These are phyloP conservation scores for Alethe diademata DNA, from an alignment of 2,113 vertebrate species.

Conservation along the genomic window DNA sequence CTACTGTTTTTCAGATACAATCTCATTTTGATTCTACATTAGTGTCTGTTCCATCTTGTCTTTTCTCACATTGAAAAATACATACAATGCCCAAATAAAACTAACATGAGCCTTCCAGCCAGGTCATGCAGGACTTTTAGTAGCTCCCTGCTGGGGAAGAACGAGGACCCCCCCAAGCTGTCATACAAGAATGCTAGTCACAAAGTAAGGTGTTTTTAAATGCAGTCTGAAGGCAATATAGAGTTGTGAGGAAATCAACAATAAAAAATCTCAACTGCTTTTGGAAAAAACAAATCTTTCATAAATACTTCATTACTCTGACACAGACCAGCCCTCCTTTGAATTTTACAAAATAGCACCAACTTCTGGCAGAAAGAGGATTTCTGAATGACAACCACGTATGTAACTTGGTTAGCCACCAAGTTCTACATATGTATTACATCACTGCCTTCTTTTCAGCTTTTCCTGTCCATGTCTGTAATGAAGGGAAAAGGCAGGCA, in stretches of 20 bases:
- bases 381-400: background rate
- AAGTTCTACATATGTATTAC: background rate
- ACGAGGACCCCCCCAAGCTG: rapidly evolving
- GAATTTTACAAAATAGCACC: background rate
- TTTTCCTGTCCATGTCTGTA: background rate
- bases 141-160: background rate
- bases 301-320: background rate
- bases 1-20: background rate
- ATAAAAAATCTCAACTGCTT: background rate
- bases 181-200: background rate
- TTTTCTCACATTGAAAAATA: background rate
- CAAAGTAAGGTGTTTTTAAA: background rate
- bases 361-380: background rate
- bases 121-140: background rate
- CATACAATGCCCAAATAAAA: background rate
- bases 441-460: background rate
- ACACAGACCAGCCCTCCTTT: background rate
- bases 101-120: background rate
- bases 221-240: background rate
- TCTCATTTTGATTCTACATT: background rate
- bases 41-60: background rate
- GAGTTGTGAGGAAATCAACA: background rate
- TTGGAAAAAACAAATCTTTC: background rate
- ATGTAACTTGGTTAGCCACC: background rate
- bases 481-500: background rate